Evolutionary conservation across 2,888 invertebrate species (phyloP), one percentile per base, ranked within the genome.

Genomic region (Drosophila putrida): DNA sequence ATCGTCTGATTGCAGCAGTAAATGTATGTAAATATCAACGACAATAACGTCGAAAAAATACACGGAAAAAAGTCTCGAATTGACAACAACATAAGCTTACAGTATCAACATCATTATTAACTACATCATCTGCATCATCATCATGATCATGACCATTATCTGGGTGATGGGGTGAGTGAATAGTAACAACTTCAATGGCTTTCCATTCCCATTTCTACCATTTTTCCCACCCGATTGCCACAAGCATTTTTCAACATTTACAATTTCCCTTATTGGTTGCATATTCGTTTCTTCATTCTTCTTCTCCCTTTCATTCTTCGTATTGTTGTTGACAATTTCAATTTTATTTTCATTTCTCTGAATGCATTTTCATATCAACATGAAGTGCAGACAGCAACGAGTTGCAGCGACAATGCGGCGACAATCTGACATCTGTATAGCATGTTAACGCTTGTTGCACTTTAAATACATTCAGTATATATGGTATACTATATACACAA

Each of bases 201-300:
- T 8, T 10, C 6, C 55, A 20, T 0, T 25, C 33, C 33, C 13
- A 28, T 43, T 20, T n/a, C n/a, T n/a, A n/a, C n/a, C n/a, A n/a
- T n/a, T n/a, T n/a, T n/a, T 8, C 11, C 15, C 11, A 10, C n/a
- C 41, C 53, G 58, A 53, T 58, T 33, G 58, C 72, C 62, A 50
- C 55, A 57, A 78, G 62, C 69, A 62, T 73, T 73, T 65, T 73
- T 35, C 77, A 78, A 55, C 81, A 78, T 81, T 82, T 81, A 82
- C 75, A 71, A 87, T 82, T 78, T 87, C 73, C 67, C 70, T 76
- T 84, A 84, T 84, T 83, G 86, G 74, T 71, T 67, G 77, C 53
- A 86, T 65, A 78, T 83, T 86, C 71, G 62, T 55, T 67, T 41
- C 64, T 61, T 38, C 57, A 50, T 59, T 69, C 8, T 31, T 8